Base-by-base conservation (phyloP, 2,888 invertebrate species). In the Pinctada fucata region DNA sequence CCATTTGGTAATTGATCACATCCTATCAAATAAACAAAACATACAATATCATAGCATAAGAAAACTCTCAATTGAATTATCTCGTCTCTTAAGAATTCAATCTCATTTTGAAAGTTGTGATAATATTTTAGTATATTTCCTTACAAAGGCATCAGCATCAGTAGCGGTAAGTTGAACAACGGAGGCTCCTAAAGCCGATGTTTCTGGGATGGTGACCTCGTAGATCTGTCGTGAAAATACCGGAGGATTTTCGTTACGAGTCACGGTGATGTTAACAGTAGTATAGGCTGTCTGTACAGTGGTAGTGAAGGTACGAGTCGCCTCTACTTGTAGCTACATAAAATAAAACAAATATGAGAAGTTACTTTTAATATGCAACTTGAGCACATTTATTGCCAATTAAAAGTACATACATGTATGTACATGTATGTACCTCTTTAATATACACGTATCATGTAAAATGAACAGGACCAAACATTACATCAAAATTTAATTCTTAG, bases 221-320 rank as follows among this genome's bases (percentile, higher is more conserved):
- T 88, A 90, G n/a, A 84, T 52, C 16, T 80, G 78, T 51, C 79
- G 75, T 47, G 80, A 76, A 78, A 91, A 91, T 3, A 81, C 70
- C 1, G 91, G 91, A 2, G 86, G 65, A 76, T 86, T 85, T 78
- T 86, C 83, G 74, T 91, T 91, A 13, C 90, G 79, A 5, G 74
- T 80, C 2, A 91, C 89, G 3, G 86, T 87, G 77, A 91, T 86
- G 49, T 84, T 84, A 3, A 91, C 89, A 16, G 82, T 80, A 4
- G 90, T 81, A 50, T 71, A 81, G 16, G 89, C 90, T 2, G 88
- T 86, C 81, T 90, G 89, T 2, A 82, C 45, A 6, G 85, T 85
- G 51, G 82, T 82, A 72, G 83, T 81, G 72, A 89, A 89, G 50
- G 82, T 72, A 13, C 84, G 81, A 2, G 84, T 83, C 3, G 90